Percentiles rank a stretch among this genome's conserved stretches.
These are phyloP conservation scores for Triops longicaudatus DNA, from an alignment of 1,140 invertebrate genomes.

Conservation along the genomic window DNA sequence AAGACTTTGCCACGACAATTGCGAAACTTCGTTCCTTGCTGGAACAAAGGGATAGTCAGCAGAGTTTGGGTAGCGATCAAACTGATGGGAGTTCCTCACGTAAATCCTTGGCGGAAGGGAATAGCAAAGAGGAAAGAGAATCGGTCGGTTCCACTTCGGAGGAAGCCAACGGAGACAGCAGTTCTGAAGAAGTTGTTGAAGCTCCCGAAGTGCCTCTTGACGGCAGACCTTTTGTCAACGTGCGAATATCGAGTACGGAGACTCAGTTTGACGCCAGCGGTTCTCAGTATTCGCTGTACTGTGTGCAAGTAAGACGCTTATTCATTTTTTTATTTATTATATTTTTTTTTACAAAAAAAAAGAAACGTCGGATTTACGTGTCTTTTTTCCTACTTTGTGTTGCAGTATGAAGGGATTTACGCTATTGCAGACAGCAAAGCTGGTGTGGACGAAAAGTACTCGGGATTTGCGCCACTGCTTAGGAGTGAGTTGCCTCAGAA, in stretches of 20 bases:
- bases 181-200: slow-evolving; percentile 34
- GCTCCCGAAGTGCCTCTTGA: slow-evolving; percentile 36
- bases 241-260: slow-evolving; percentile 38
- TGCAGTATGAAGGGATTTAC: slow-evolving; percentile 26
- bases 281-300: slow-evolving; percentile 38
- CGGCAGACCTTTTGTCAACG: slow-evolving; percentile 38
- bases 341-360: neutral
- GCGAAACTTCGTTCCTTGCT: slow-evolving; percentile 57
- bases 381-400: neutral
- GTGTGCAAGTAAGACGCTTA: slow-evolving; percentile 34
- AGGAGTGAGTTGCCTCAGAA: slow-evolving; percentile 19
- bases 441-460: neutral
- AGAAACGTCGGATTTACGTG: neutral
- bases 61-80: slow-evolving; percentile 32
- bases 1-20: slow-evolving; percentile 60
- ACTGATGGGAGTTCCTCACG: slow-evolving; percentile 30
- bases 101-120: slow-evolving; percentile 32
- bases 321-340: slow-evolving; percentile 28
- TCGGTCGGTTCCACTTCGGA: slow-evolving; percentile 26
- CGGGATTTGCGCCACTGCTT: slow-evolving; percentile 29
- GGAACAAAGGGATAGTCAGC: slow-evolving; percentile 46
- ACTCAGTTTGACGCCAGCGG: slow-evolving; percentile 35
- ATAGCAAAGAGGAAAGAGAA: slow-evolving; percentile 16
- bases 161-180: slow-evolving; percentile 30
- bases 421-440: slow-evolving; percentile 3